Evolutionary conservation across 2,113 vertebrate species (phyloP).

Genomic region (Brachyhypopomus gauderio): DNA sequence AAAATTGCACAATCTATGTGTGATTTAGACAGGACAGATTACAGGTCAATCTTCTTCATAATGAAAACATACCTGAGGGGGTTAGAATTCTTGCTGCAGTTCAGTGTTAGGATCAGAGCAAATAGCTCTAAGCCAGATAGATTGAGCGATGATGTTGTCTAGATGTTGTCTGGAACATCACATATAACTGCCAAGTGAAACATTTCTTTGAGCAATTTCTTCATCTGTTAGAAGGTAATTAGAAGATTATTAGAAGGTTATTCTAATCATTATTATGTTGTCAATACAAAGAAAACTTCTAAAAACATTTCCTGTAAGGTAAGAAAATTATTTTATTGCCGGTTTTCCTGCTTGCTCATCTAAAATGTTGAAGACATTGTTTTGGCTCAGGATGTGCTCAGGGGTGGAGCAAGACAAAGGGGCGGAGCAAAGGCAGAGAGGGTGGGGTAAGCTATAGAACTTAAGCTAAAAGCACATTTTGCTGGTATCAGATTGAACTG

Average conservation of each 20-base stretch:
- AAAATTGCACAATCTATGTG: background rate
- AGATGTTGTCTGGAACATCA: background rate
- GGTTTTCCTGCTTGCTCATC: background rate
- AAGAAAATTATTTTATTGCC: no score
- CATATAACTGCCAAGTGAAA: background rate
- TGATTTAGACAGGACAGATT: background rate
- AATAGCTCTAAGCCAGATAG: background rate
- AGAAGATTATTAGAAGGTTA: background rate
- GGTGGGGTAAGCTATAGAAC: conserved; percentile 11
- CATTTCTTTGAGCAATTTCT: background rate
- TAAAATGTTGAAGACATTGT: background rate
- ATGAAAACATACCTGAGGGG: background rate
- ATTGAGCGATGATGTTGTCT: background rate
- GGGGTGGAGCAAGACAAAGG: background rate
- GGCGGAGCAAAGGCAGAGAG: background rate
- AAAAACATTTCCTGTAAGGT: no score
- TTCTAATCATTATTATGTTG: background rate
- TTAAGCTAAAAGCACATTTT: conserved; percentile 6
- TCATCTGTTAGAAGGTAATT: background rate
- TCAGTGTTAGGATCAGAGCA: background rate
- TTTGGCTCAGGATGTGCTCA: background rate
- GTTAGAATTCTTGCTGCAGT: conserved; percentile 7
- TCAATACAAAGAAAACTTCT: no score
- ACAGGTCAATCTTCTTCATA: background rate
- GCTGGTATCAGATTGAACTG: conserved; percentile 7